phyloP scores from a whole-genome alignment of 2,113 vertebrate species.

The Narcine bancroftii region DNA sequence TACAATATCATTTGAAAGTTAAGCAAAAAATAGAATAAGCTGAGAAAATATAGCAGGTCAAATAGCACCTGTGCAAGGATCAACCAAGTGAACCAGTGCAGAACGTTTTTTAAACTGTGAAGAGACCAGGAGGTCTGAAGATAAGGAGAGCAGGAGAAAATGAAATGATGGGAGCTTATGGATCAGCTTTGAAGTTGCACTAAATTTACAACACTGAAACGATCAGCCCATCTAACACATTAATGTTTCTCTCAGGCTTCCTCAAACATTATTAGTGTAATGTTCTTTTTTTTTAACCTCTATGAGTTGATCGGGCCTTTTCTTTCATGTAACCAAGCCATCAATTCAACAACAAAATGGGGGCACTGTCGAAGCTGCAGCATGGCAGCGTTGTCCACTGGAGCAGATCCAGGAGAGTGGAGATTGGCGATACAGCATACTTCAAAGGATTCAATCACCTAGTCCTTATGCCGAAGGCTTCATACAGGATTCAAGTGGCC shows the following conservation, averaged over 20 bases:
- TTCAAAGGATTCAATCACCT: too few species aligned
- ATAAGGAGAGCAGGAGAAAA: not conserved
- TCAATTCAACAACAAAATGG: not conserved
- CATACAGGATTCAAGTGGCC: too few species aligned
- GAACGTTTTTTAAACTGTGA: not conserved
- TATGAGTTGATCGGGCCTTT: not conserved
- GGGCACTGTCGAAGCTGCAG: too few species aligned
- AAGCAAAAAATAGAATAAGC: not conserved
- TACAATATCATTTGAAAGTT: not conserved
- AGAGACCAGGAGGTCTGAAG: not conserved
- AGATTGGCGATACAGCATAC: too few species aligned
- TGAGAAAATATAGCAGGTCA: not conserved
- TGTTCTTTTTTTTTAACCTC: not conserved
- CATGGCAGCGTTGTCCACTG: too few species aligned
- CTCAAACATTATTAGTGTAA: not conserved
- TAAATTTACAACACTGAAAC: not conserved
- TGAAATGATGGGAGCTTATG: not conserved
- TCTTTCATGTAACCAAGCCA: not conserved
- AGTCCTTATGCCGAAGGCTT: too few species aligned
- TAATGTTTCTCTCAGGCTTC: not conserved
- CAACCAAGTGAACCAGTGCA: not conserved
- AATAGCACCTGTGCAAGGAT: not conserved
- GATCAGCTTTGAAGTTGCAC: not conserved
- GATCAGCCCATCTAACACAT: not conserved
- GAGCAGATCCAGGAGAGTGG: too few species aligned